Base-by-base conservation (phyloP, 2,888 invertebrate species). In the Pemphredon lugubris region DNA sequence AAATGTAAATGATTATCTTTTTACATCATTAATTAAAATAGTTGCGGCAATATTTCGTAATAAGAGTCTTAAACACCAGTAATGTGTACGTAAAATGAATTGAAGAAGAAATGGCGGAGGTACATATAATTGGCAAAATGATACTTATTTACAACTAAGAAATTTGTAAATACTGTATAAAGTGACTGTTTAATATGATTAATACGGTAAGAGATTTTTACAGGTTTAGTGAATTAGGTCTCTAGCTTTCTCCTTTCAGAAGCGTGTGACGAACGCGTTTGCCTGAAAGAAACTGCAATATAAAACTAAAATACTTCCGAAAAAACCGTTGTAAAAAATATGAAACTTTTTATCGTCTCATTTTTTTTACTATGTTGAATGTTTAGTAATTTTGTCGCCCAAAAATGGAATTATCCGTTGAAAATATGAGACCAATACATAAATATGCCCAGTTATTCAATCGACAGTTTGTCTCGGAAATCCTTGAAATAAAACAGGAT, bases 141-240 rank as follows among this genome's bases (percentile, higher is more conserved):
- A 79, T 72, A 80, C 60, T 60, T 75, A 69, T 60, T 77, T 75
- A 64, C 61, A 74, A 66, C 72, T 83, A 83, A 80, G 81, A 68
- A 73, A 77, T 77, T 79, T 88, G 88, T 88, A 88, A 83, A 88
- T 88, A 88, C 79, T 88, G 88, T 88, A 88, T 86, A 88, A 88
- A 88, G 87, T 65, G 79, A 82, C 76, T 88, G 87, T 86, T 88
- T 84, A 75, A 84, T 86, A 88, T 84, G 82, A 67, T 82, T 83
- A 79, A 77, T 65, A 45, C 64, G 70, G 58, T 76, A 80, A 83
- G 78, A 85, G 76, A 83, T 79, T 71, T 77, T 77, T 77, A 81
- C 68, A 66, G 64, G 61, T 75, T 73, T 82, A 82, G 77, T 58
- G 64, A 78, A 81, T 77, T 76, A 59, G 79, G 83, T 84, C 81